Evolutionary conservation across 2,888 invertebrate species (phyloP).

Genomic region (Resseliella maxima): DNA sequence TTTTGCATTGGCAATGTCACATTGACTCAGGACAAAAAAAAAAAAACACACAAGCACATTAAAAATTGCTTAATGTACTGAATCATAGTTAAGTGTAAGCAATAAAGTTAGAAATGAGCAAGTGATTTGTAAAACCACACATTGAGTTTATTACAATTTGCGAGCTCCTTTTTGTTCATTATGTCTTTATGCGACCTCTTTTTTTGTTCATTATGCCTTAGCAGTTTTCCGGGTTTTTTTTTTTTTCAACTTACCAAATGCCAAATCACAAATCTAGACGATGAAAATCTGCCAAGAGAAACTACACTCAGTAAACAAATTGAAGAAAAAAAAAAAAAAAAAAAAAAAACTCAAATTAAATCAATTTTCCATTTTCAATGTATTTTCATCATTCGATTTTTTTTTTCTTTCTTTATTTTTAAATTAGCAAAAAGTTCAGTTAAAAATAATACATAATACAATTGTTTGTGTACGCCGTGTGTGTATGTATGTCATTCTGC

Average conservation of each 20-base stretch:
- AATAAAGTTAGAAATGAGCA: background rate
- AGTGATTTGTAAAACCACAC: background rate
- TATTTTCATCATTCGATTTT: constrained; percentile 39
- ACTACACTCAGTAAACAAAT: too few relatives aligned
- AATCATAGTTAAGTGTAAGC: background rate
- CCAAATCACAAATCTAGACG: too few relatives aligned
- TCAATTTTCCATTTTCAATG: background rate
- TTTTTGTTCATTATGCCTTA: too few relatives aligned
- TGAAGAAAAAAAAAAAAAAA: background rate
- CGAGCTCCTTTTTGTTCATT: background rate
- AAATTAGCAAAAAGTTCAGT: constrained; percentile 30
- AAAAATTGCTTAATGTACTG: constrained; percentile 44
- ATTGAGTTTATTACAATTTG: background rate
- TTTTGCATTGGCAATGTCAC: background rate
- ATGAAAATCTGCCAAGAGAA: background rate
- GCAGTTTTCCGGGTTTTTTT: too few relatives aligned
- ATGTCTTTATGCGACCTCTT: background rate
- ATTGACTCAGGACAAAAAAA: background rate
- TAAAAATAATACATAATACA: constrained; percentile 46
- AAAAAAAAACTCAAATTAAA: background rate
- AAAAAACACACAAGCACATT: background rate
- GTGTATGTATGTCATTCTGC: background rate
- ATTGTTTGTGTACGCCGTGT: background rate
- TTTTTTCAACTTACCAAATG: too few relatives aligned
- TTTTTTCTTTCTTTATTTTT: constrained; percentile 47